These are phyloP conservation scores for Damaliscus lunatus DNA, from an alignment of 2,113 vertebrate genomes.

Conservation along the genomic window DNA sequence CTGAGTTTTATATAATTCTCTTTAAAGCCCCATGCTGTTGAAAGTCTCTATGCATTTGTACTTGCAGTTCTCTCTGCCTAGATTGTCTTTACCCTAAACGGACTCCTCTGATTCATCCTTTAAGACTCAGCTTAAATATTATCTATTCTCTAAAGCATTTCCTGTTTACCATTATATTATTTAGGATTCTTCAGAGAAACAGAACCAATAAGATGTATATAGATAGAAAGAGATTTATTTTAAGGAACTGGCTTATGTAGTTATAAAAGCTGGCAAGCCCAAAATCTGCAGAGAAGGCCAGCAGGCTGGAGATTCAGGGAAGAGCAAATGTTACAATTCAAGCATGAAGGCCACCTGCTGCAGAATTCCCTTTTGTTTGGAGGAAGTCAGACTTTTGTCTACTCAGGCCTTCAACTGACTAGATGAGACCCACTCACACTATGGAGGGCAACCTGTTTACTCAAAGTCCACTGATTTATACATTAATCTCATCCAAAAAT, in stretches of 20 bases:
- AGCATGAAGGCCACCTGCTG: background rate
- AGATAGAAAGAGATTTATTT: background rate
- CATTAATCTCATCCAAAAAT: background rate
- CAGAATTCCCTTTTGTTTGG: background rate
- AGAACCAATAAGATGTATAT: background rate
- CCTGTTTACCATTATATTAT: background rate
- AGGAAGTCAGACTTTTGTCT: background rate
- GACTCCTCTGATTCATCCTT: background rate
- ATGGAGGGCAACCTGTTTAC: background rate
- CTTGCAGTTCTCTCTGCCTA: background rate
- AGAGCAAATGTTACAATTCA: background rate
- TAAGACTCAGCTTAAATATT: background rate
- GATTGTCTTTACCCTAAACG: background rate
- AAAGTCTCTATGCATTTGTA: background rate
- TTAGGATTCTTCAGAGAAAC: background rate
- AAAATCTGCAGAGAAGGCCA: background rate
- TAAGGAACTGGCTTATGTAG: background rate
- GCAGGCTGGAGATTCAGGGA: background rate
- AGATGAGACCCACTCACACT: background rate
- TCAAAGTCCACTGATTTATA: background rate
- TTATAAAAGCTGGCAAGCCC: background rate
- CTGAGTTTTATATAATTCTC: background rate
- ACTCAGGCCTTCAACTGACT: background rate
- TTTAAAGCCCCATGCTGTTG: background rate
- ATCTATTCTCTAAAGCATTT: background rate